Conservation (phyloP, 2,113 vertebrate genomes). For the Callorhinus ursinus region DNA sequence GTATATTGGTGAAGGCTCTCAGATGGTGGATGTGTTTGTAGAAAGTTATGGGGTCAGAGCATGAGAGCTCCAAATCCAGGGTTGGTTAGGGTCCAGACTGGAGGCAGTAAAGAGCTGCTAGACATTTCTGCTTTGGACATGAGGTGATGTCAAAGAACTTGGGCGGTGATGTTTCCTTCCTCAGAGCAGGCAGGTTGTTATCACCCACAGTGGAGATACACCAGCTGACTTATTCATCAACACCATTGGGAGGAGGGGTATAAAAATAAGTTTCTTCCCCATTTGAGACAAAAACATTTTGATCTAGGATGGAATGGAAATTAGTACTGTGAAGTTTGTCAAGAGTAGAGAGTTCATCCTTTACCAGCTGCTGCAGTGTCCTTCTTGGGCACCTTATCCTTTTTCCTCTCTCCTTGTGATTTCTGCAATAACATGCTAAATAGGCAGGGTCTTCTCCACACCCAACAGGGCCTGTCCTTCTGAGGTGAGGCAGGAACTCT, state of each 20-base stretch:
- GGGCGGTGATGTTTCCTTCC: background rate
- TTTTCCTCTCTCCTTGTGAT: background rate
- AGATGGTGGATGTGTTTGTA: background rate
- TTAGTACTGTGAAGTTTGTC: background rate
- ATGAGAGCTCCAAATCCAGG: background rate
- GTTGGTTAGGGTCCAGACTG: background rate
- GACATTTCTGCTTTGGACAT: background rate
- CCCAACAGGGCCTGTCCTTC: background rate
- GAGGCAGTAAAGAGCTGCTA: background rate
- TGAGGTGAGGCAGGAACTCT: background rate
- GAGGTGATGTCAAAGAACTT: background rate
- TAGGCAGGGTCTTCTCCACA: background rate
- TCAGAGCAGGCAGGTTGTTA: background rate
- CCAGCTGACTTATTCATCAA: background rate
- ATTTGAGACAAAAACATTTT: background rate
- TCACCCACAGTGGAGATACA: background rate
- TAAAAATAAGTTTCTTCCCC: background rate
- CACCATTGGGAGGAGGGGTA: too few relatives aligned
- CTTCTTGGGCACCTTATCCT: background rate
- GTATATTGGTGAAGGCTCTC: background rate
- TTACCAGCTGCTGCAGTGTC: background rate
- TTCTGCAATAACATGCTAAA: background rate
- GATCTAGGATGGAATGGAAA: background rate
- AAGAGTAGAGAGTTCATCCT: background rate
- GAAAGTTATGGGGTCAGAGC: background rate